These are phyloP conservation scores for Pygathrix nemaeus DNA, from an alignment of 2,113 vertebrate genomes.

Conservation along the genomic window DNA sequence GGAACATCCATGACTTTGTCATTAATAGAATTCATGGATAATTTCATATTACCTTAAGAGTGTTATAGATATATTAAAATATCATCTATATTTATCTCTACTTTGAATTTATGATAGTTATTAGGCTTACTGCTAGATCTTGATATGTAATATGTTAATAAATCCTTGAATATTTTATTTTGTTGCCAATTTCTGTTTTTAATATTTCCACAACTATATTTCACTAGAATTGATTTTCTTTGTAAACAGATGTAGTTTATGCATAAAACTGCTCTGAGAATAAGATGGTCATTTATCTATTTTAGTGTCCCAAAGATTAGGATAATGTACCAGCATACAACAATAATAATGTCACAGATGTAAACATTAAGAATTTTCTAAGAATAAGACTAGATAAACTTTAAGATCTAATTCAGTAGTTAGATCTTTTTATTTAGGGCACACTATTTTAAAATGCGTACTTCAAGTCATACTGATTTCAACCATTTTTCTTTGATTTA, in stretches of 20 bases:
- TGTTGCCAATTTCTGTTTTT: neutral
- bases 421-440: neutral
- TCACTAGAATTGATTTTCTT: slow-evolving; percentile 17
- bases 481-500: neutral
- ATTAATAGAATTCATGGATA: neutral
- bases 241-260: neutral
- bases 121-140: neutral
- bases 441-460: neutral
- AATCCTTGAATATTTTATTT: neutral
- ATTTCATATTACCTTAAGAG: neutral
- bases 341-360: neutral
- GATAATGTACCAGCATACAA: neutral
- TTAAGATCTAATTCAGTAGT: neutral
- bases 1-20: neutral
- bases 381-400: neutral
- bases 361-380: neutral
- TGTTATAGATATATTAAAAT: neutral
- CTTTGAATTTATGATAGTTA: slow-evolving; percentile 14
- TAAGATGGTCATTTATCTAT: neutral
- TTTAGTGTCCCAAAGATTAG: slow-evolving; percentile 26
- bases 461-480: neutral
- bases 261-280: neutral
- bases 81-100: neutral
- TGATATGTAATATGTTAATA: slow-evolving; percentile 1
- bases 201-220: slow-evolving; percentile 7